Percentiles rank a stretch among this genome's conserved stretches.
Conservation (phyloP, 92 coral and sea anemone species). For the Zoanthus solanderi region DNA sequence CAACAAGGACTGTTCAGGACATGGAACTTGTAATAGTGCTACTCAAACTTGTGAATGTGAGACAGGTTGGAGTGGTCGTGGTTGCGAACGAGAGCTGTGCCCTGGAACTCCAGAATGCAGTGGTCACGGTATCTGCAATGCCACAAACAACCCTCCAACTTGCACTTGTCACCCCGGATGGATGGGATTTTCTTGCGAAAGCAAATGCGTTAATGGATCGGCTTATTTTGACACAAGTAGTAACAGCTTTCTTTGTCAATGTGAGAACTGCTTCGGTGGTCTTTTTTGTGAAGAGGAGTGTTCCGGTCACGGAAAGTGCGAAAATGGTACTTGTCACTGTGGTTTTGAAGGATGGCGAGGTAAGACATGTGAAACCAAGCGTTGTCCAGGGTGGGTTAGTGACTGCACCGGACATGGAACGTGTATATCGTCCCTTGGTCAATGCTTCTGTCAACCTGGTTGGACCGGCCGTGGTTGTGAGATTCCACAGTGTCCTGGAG, state of each 20-base stretch:
- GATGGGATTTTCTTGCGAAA: conserved; percentile 74
- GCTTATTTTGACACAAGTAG: conserved; percentile 39
- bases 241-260: conserved; percentile 47
- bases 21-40: conserved; percentile 76
- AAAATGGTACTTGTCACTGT: conserved; percentile 70
- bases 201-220: conserved; percentile 60
- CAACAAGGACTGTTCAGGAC: conserved; percentile 74
- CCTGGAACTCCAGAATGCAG: conserved; percentile 76
- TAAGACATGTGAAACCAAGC: conserved; percentile 59
- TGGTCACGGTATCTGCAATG: conserved; percentile 61
- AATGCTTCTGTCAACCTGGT: conserved; percentile 75
- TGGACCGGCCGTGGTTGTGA: conserved; percentile 77
- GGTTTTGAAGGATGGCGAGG: conserved; percentile 85
- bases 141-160: conserved; percentile 48
- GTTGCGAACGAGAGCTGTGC: conserved; percentile 66
- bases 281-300: conserved; percentile 68
- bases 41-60: conserved; percentile 64
- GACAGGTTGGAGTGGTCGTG: conserved; percentile 67
- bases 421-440: conserved; percentile 67
- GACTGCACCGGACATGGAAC: conserved; percentile 77
- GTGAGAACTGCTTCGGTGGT: conserved; percentile 67
- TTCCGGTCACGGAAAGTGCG: conserved; percentile 70
- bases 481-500: conserved; percentile 73
- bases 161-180: conserved; percentile 62
- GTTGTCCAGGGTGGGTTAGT: conserved; percentile 77